Base-by-base conservation (phyloP, 2,113 vertebrate species). In the Macaca fascicularis region DNA sequence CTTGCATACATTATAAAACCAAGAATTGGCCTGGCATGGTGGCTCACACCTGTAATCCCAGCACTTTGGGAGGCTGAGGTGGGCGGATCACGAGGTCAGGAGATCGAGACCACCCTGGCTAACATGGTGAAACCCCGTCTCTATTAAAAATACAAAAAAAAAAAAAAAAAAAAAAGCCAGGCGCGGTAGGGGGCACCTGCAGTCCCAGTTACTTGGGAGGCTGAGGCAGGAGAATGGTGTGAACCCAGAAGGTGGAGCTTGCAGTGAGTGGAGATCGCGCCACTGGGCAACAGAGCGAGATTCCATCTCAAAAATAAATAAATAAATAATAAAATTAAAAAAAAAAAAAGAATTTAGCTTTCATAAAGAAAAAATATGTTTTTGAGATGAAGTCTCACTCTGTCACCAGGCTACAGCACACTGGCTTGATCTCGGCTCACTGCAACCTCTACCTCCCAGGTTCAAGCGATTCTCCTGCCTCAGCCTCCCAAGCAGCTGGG, bases 301-400 rank as follows among this genome's bases (percentile, higher is more conserved):
- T 32, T 69, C 14, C 6, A 1, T 32, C 32, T 35, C 64, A 69
- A 64, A 64, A 69, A 55, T 55, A 55, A 55, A 55, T 55, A 55
- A 55, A 55, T 55, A 19, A 55, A 55, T 55, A 7, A 55, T 55
- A 55, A 55, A 55, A 19, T 55, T 25, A 0, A 50, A 91, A 82
- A 86, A 92, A 85, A 45, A 74, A 16, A 19, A 89, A 89, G 35
- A 95, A 90, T 22, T 89, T 12, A 81, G 43, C 74, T 96, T 89
- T 94, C 55, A 91, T 69, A 86, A 83, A 79, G 55, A 67, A 86
- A 72, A 82, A 93, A 64, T 95, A 85, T 6, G 12, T 61, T 13
- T 30, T 5, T 61, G 11, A 61, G 59, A 61, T 30, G 59, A 11
- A 61, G 59, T 27, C 59, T 61, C 27, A 27, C 59, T 61, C 59